phyloP scores from a whole-genome alignment of 2,797 vertebrate genomes.

The Tolypeutes matacus region DNA sequence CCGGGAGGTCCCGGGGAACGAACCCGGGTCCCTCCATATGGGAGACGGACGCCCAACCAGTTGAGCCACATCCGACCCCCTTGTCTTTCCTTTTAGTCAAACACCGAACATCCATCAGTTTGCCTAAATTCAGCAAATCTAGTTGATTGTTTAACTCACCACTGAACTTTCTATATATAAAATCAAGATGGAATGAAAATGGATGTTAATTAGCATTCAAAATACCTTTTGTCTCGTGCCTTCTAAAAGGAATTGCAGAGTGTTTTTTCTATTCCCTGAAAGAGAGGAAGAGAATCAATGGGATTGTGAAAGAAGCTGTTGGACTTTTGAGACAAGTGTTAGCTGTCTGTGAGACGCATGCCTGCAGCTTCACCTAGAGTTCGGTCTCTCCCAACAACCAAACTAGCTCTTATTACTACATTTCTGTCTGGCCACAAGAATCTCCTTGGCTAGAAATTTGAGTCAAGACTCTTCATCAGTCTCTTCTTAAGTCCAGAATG shows the following conservation, averaged over 20 bases:
- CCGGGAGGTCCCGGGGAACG: no score
- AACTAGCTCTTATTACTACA: not conserved
- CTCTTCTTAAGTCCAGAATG: not conserved
- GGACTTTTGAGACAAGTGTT: not conserved
- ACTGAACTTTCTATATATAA: constrained; percentile 1
- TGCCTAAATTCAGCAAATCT: not conserved
- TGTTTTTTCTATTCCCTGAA: no score
- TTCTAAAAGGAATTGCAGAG: no score
- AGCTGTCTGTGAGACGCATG: not conserved
- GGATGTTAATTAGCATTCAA: no score
- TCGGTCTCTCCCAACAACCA: not conserved
- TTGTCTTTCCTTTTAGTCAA: not conserved
- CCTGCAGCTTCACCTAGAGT: not conserved
- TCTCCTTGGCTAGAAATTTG: constrained; percentile 26
- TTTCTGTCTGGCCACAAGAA: not conserved
- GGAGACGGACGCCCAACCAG: no score
- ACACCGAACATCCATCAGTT: not conserved
- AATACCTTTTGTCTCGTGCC: no score
- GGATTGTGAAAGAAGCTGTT: not conserved
- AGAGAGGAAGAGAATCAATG: not conserved
- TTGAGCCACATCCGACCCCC: no score
- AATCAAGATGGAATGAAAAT: not conserved
- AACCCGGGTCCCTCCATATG: no score
- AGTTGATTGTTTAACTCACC: not conserved
- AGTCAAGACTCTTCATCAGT: constrained; percentile 31